Conservation (phyloP, 2,888 invertebrate species). For the Caenorhabditis becei region DNA sequence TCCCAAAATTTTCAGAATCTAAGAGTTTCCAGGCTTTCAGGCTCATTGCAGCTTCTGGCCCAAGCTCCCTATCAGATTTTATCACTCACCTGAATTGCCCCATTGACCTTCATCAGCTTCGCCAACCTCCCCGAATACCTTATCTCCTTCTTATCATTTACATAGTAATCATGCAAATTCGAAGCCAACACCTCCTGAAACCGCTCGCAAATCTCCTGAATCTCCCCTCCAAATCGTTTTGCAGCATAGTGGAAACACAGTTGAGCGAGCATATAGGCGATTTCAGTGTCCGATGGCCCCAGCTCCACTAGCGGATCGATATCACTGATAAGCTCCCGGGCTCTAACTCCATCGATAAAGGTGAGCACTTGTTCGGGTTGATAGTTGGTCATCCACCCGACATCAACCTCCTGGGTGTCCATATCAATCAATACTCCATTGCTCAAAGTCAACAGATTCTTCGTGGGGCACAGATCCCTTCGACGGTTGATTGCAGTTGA, state of each 20-base stretch:
- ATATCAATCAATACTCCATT: conserved; percentile 26
- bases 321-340: conserved; percentile 16
- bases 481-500: conserved; percentile 33
- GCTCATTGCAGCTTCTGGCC: no score
- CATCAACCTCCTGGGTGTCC: conserved; percentile 32
- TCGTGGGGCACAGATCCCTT: conserved; percentile 15
- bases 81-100: conserved; percentile 58
- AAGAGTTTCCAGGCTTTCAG: no score
- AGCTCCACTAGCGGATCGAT: conserved; percentile 42
- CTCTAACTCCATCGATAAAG: conserved; percentile 39
- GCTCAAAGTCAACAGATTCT: conserved; percentile 23
- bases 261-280: conserved; percentile 55
- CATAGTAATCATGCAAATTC: conserved; percentile 55
- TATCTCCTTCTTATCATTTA: conserved; percentile 31
- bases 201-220: conserved; percentile 33
- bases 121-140: conserved; percentile 62
- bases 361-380: conserved; percentile 22
- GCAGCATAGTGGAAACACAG: conserved; percentile 57
- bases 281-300: conserved; percentile 40
- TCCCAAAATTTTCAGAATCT: no score
- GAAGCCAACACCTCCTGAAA: conserved; percentile 46
- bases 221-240: conserved; percentile 27
- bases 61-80: not conserved
- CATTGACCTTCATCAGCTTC: conserved; percentile 60
- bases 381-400: conserved; percentile 41